Conservation (phyloP, 2,797 vertebrate species). For the Novumbra hubbsi region DNA sequence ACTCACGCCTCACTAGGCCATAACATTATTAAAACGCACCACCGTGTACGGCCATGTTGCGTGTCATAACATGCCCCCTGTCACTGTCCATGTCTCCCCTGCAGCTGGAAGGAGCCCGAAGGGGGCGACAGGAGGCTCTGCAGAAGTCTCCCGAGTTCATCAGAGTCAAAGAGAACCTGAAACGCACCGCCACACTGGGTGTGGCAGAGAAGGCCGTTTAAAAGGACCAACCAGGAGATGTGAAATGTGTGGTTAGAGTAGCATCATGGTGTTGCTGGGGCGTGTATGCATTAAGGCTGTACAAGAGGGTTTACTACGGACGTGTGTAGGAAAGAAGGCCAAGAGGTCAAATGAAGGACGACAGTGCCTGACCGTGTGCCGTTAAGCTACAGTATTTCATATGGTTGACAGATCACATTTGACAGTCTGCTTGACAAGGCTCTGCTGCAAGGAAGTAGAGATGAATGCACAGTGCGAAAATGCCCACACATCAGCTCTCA, state of each 20-base stretch:
- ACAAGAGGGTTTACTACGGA: not conserved
- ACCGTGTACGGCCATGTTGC: not conserved
- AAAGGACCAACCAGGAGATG: constrained; percentile 11
- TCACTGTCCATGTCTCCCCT: constrained; percentile 4
- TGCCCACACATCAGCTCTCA: not conserved
- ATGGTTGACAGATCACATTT: not conserved
- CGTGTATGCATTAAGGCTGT: not conserved
- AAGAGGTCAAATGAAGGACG: not conserved
- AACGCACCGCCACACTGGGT: constrained; percentile 66
- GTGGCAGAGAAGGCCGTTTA: constrained; percentile 65
- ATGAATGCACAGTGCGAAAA: not conserved
- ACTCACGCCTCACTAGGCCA: not conserved
- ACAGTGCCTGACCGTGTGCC: not conserved
- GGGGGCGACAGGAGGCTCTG: constrained; percentile 62
- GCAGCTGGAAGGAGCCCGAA: constrained; percentile 79
- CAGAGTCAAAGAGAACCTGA: constrained; percentile 83
- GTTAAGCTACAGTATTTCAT: not conserved
- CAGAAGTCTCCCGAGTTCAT: constrained; percentile 81
- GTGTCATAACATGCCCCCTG: not conserved
- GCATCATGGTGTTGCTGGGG: not conserved
- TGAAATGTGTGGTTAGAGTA: not conserved
- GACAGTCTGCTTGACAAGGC: not conserved
- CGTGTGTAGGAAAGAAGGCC: not conserved
- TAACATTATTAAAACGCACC: not conserved
- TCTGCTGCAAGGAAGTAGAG: not conserved